Evolutionary conservation across 2,888 invertebrate species (phyloP), one percentile per base, ranked within the genome.

Genomic region (Drosophila multiciliata): DNA sequence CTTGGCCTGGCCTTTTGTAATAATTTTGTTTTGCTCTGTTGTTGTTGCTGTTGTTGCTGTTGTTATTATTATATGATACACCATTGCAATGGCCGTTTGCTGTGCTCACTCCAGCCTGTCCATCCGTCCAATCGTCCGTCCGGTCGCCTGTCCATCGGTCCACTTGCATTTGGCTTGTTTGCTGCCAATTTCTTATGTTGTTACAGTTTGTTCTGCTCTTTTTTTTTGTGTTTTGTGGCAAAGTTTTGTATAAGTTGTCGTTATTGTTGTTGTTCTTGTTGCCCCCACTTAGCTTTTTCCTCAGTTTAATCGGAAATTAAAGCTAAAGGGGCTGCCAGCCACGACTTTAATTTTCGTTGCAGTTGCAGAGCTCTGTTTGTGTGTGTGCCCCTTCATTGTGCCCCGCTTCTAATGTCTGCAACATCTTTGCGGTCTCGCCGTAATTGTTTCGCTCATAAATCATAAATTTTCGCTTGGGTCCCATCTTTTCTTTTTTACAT

Each of bases 141-240:
- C 29, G 11, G 33, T 38, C 3, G 69, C 42, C 57, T 29, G 45
- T 50, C 53, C 29, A 40, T 66, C 50, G 64, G 70, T 66, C 71
- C 69, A 55, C 63, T 72, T 82, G 82, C 84, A 80, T 80, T 81
- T 79, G 72, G 87, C 85, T 84, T 87, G 84, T 84, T 89, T 86
- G 87, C 84, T 90, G 87, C 90, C 90, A 90, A 88, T 88, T 90
- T 86, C 90, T 88, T 89, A 80, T 86, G 82, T 85, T 87, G 87
- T 85, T 88, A 88, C 89, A 85, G 85, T 86, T 87, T 83, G 81
- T 83, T 86, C 81, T 82, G 71, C 66, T 74, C 62, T 63, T 83
- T 80, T 78, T 17, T 9, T 36, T 42, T 63, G 12, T 12, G 6
- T 26, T 48, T 49, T 26, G 53, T 53, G 15, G 33, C 36, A 42